Conservation (phyloP, 1,140 invertebrate species). For the Drosophila micromelanica region DNA sequence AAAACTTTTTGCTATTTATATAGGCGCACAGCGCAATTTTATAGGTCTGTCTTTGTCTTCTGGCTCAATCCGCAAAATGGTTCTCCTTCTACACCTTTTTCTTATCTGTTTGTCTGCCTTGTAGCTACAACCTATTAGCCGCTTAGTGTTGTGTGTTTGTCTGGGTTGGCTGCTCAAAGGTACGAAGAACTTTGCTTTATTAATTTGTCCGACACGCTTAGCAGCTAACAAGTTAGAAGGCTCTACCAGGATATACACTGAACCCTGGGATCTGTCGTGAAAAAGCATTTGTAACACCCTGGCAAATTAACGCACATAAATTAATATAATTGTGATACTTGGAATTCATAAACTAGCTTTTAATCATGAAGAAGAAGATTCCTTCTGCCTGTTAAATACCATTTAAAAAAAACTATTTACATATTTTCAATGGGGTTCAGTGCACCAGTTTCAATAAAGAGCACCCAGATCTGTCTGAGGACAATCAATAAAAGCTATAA, state of each 20-base stretch:
- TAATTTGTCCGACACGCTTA: constrained; percentile 63
- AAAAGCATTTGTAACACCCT: too few relatives aligned
- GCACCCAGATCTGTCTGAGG: constrained; percentile 48
- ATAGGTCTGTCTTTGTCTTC: constrained; percentile 41
- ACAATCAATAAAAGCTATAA: background rate
- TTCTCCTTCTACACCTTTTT: background rate
- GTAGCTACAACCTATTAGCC: constrained; percentile 80
- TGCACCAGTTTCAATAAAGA: constrained; percentile 49
- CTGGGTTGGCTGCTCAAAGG: constrained; percentile 19
- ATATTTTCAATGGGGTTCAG: too few relatives aligned
- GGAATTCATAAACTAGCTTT: too few relatives aligned
- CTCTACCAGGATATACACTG: too few relatives aligned
- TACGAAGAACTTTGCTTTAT: constrained; percentile 74
- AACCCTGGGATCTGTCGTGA: too few relatives aligned
- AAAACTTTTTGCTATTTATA: constrained; percentile 75
- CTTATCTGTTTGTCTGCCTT: constrained; percentile 59
- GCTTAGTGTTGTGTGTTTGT: constrained; percentile 62
- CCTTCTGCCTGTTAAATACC: too few relatives aligned
- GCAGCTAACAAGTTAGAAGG: background rate
- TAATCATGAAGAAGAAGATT: too few relatives aligned
- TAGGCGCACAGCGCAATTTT: constrained; percentile 60
- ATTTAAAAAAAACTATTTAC: too few relatives aligned
- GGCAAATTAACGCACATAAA: too few relatives aligned
- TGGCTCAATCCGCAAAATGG: constrained; percentile 21
- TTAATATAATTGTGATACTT: too few relatives aligned